Base-by-base conservation (phyloP, 37 sponge, comb jelly and placozoan genomes). In the Aplysina aerophoba region DNA sequence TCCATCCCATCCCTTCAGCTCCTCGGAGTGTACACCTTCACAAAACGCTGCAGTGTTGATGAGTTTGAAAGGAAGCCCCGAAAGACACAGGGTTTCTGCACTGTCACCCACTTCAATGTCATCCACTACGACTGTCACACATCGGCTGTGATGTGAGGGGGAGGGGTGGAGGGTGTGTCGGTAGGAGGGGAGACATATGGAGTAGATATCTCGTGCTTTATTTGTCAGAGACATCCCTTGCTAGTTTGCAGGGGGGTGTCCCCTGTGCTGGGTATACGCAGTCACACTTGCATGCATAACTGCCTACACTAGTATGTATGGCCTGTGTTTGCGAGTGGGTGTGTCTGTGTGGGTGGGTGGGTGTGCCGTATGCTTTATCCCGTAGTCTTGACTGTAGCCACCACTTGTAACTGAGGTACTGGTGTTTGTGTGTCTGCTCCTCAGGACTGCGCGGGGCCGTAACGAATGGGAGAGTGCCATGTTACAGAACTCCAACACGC, bases 391-490 rank as follows among this genome's bases (percentile, higher is more conserved):
- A 3, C 8, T 44, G 50, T 44, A 44, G n/a, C n/a, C 50, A 44
- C 6, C 8, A 44, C 50, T 8, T 44, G 50, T 8, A 11, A 44
- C 50, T 44, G 50, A n/a, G n/a, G n/a, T 44, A 44, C 6, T 44
- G 50, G 50, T 44, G 50, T 44, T 44, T 8, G 3, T 8, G 8
- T 44, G 50, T 8, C 3, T 44, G 6, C 50, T 44, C 8, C 86
- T 54, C 58, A 93, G 97, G 58, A 84, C 87, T 25, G 89, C 95
- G 57, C 66, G 93, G 21, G 84, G 91, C 15, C 53, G 96, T 30
- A 95, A 97, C 61, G 97, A 95, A 58, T 97, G 97, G 97, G 97
- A 97, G 87, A 92, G 95, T 90, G 97, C 97, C 17, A 87, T 82
- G 69, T 85, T 97, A 28, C 94, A 97, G 72, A 97, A 97, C 61